Percentiles rank a stretch among this genome's conserved stretches.
These are phyloP conservation scores for Alaudala cheleensis DNA, from an alignment of 2,113 vertebrate species.

Conservation along the genomic window DNA sequence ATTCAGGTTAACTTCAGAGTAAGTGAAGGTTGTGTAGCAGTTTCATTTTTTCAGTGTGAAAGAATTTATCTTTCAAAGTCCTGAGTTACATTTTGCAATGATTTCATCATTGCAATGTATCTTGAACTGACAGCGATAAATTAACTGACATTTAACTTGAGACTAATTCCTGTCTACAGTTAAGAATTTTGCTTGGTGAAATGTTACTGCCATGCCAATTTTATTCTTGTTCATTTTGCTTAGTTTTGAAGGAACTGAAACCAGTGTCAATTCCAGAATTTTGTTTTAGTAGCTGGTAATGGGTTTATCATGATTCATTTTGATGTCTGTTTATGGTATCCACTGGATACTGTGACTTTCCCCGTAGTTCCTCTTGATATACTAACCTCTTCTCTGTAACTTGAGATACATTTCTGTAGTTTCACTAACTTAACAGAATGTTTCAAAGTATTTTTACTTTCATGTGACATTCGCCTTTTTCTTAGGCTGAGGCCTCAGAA, in stretches of 20 bases:
- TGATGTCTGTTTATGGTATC: neutral
- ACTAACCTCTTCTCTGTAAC: neutral
- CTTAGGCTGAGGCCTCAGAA: neutral
- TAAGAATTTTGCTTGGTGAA: neutral
- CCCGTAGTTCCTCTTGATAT: neutral
- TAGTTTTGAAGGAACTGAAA: neutral
- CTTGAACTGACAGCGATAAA: neutral
- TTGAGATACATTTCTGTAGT: neutral
- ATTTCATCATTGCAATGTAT: constrained; percentile 23
- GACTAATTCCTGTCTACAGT: constrained; percentile 18
- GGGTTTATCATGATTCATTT: neutral
- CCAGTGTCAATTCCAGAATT: neutral
- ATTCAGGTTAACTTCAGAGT: neutral
- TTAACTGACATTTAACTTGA: constrained; percentile 19
- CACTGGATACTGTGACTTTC: neutral
- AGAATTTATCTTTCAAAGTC: constrained; percentile 10
- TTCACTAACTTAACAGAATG: neutral
- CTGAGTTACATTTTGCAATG: neutral
- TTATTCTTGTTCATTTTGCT: constrained; percentile 25
- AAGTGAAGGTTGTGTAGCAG: neutral
- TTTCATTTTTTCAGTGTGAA: neutral
- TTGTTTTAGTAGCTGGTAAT: neutral
- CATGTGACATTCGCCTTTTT: neutral
- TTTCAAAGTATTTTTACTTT: neutral
- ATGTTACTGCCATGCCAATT: neutral